Evolutionary conservation across 2,888 invertebrate species (phyloP).

Genomic region (Eristalinus aeneus): DNA sequence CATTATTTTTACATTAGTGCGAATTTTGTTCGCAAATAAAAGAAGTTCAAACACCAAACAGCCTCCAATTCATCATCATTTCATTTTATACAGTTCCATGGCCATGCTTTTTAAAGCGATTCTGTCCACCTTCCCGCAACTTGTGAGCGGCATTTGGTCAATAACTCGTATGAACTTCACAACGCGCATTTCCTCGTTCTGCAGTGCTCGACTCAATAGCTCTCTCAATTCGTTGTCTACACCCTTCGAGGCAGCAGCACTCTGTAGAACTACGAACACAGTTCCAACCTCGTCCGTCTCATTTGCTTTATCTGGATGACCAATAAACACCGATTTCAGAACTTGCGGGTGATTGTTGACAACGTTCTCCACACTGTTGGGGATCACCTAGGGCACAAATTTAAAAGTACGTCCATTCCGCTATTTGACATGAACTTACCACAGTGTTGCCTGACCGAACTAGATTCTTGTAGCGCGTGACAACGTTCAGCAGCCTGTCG

Average conservation of each 20-base stretch:
- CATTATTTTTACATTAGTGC: neutral
- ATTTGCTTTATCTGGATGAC: slow-evolving; percentile 12
- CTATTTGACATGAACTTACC: slow-evolving; percentile 49
- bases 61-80: neutral
- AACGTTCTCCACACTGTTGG: slow-evolving; percentile 59
- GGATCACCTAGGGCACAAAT: slow-evolving; percentile 57
- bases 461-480: slow-evolving; percentile 57
- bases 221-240: slow-evolving; percentile 5
- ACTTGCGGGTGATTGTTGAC: slow-evolving; percentile 48
- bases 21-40: neutral
- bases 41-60: neutral
- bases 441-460: slow-evolving; percentile 40
- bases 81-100: neutral
- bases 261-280: slow-evolving; percentile 51
- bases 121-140: slow-evolving; percentile 69
- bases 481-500: slow-evolving; percentile 47
- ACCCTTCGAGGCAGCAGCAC: neutral
- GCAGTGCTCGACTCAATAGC: neutral
- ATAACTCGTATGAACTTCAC: slow-evolving; percentile 42
- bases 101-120: slow-evolving; percentile 32
- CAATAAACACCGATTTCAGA: slow-evolving; percentile 45
- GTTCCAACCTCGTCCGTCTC: slow-evolving; percentile 43
- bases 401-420: neutral
- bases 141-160: slow-evolving; percentile 59
- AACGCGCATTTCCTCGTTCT: neutral